Evolutionary conservation across 1,140 invertebrate genomes (phyloP).

Genomic region (Xylocopa sonorina): DNA sequence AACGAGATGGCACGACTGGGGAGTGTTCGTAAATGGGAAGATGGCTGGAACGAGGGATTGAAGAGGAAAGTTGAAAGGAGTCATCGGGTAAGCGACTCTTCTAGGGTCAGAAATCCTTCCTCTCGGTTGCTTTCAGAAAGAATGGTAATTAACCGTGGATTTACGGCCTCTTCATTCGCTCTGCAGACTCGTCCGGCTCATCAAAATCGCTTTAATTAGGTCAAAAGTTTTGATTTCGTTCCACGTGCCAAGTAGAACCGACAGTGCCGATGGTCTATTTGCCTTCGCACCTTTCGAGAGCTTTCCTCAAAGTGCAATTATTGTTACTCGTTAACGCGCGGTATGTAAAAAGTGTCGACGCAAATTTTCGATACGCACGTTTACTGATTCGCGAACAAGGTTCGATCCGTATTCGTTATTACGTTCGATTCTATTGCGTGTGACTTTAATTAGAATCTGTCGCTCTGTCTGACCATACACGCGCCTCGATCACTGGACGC

Average conservation of each 20-base stretch:
- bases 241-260: not conserved
- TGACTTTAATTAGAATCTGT: not conserved
- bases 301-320: no score
- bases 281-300: not conserved
- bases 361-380: no score
- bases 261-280: not conserved
- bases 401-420: not conserved
- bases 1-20: no score
- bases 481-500: not conserved
- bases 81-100: conserved; percentile 16
- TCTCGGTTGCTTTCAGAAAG: not conserved
- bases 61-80: conserved; percentile 6
- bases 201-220: conserved; percentile 16
- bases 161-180: not conserved
- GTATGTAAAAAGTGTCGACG: no score
- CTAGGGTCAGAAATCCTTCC: not conserved
- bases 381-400: not conserved
- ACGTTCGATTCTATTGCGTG: no score
- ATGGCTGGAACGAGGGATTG: not conserved
- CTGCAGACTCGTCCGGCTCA: not conserved
- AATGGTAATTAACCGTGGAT: conserved; percentile 21
- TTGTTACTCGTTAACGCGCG: no score
- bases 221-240: conserved; percentile 31
- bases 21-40: not conserved
- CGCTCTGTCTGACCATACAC: not conserved